phyloP scores from a whole-genome alignment of 2,797 vertebrate species.

The Rhabdomys pumilio region DNA sequence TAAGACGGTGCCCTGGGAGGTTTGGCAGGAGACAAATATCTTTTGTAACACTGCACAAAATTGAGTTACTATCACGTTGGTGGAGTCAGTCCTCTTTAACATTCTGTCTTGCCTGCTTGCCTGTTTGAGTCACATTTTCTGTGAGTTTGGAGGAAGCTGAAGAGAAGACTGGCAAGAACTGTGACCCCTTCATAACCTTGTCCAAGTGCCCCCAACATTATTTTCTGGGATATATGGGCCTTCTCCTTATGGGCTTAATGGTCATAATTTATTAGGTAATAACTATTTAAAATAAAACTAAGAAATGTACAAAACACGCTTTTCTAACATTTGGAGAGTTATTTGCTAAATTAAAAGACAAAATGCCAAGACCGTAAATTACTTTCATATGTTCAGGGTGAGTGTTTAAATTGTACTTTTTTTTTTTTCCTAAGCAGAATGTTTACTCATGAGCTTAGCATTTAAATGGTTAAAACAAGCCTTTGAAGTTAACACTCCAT shows the following conservation, averaged over 20 bases:
- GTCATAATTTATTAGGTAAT: slow-evolving; percentile 84
- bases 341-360: slow-evolving; percentile 81
- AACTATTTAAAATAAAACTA: slow-evolving; percentile 82
- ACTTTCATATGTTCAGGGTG: slow-evolving; percentile 73
- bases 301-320: slow-evolving; percentile 77
- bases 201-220: neutral
- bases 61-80: slow-evolving; percentile 36
- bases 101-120: slow-evolving; percentile 7
- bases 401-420: slow-evolving; percentile 79
- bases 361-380: slow-evolving; percentile 82
- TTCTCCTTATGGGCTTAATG: slow-evolving; percentile 70
- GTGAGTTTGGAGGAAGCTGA: slow-evolving; percentile 14
- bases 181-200: neutral
- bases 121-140: slow-evolving; percentile 21
- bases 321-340: slow-evolving; percentile 79
- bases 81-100: slow-evolving; percentile 26
- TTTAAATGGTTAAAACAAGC: slow-evolving; percentile 84
- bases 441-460: slow-evolving; percentile 81
- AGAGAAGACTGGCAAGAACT: neutral
- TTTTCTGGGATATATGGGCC: slow-evolving; percentile 64
- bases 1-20: slow-evolving; percentile 39
- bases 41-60: slow-evolving; percentile 36
- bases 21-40: slow-evolving; percentile 63
- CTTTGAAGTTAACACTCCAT: slow-evolving; percentile 85
- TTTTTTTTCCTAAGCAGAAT: slow-evolving; percentile 58